Evolutionary conservation across 2,888 invertebrate genomes (phyloP).

Genomic region (Cancer borealis): DNA sequence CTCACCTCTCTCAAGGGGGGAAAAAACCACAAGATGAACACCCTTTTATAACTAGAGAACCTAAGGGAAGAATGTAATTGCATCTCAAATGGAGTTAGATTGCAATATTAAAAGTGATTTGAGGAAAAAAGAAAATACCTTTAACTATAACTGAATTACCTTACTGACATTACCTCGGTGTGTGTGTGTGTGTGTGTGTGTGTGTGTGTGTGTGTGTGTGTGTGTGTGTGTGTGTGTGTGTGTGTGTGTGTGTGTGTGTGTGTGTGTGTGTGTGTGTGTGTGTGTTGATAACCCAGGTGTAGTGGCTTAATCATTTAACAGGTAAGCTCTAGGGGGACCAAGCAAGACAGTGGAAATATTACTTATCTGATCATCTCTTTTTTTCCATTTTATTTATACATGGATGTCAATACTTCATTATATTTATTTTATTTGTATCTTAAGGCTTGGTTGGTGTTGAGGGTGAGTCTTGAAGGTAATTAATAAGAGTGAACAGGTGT

Average conservation of each 20-base stretch:
- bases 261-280: slow-evolving; percentile 27
- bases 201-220: background rate
- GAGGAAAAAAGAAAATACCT: background rate
- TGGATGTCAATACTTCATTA: background rate
- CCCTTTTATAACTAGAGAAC: background rate
- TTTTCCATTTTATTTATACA: too few species aligned
- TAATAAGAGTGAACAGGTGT: background rate
- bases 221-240: background rate
- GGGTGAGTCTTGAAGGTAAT: background rate
- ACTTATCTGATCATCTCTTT: background rate
- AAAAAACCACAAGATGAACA: background rate
- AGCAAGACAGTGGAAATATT: background rate
- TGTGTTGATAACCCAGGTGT: background rate
- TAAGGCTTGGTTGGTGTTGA: background rate
- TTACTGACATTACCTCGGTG: background rate
- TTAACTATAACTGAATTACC: background rate
- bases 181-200: background rate
- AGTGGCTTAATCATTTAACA: background rate
- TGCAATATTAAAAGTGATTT: background rate
- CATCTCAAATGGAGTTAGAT: background rate
- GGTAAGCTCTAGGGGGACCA: background rate
- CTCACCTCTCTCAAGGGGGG: background rate
- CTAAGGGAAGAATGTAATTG: background rate
- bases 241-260: slow-evolving; percentile 42
- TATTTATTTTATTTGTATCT: background rate